Evolutionary conservation across 92 coral and sea anemone genomes (phyloP).

Genomic region (Heliopora coerulea): DNA sequence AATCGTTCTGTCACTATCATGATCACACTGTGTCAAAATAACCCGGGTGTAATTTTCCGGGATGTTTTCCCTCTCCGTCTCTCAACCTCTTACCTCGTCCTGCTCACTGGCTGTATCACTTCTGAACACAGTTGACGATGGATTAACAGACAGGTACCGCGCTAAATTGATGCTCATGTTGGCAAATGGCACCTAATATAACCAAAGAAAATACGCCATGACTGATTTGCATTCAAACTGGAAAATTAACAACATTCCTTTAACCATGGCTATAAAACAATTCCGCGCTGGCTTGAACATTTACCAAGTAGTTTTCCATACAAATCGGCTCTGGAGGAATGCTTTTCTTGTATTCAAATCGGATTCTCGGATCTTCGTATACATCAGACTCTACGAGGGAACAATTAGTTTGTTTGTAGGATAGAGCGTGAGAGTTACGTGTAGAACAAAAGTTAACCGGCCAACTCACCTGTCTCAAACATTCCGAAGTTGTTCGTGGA

Average conservation of each 20-base stretch:
- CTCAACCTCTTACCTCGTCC: conserved; percentile 7
- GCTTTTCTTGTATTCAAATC: conserved; percentile 85
- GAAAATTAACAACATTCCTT: no score
- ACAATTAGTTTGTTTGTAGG: no score
- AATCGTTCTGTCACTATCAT: no score
- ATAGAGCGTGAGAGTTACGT: no score
- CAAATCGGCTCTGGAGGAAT: conserved; percentile 89
- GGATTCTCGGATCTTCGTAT: conserved; percentile 92
- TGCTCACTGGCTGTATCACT: not conserved
- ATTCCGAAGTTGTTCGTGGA: conserved; percentile 35
- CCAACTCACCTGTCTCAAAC: conserved; percentile 63
- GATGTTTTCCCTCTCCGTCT: no score
- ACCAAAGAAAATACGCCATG: not conserved
- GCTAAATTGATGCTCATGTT: conserved; percentile 80
- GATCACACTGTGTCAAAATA: no score
- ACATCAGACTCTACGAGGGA: conserved; percentile 79
- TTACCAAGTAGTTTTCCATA: conserved; percentile 93
- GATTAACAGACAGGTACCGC: conserved; percentile 78
- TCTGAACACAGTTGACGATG: conserved; percentile 50
- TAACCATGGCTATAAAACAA: no score
- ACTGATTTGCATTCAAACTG: no score
- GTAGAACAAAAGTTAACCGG: not conserved
- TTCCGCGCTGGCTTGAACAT: not conserved
- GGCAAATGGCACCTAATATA: conserved; percentile 86
- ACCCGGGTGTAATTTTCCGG: not conserved